phyloP scores from a whole-genome alignment of 2,888 invertebrate species.

The Celastrina argiolus region DNA sequence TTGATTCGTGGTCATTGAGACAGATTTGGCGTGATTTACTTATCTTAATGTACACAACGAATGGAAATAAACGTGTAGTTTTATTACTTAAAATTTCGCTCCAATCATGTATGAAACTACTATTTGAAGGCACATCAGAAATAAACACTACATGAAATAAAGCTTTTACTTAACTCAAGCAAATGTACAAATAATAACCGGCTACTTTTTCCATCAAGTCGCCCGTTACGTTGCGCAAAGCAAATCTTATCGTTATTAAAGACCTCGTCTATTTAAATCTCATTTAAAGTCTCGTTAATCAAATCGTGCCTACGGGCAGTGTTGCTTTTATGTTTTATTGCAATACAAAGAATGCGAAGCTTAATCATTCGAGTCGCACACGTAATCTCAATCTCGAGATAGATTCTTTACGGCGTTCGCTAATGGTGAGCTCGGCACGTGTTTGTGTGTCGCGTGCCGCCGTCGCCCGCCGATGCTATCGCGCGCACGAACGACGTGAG shows the following conservation, averaged over 20 bases:
- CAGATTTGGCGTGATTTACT: constrained; percentile 7
- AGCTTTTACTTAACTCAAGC: background rate
- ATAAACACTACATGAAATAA: background rate
- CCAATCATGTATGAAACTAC: background rate
- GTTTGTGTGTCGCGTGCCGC: constrained; percentile 64
- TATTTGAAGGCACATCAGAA: background rate
- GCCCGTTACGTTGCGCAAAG: background rate
- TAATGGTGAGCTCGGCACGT: constrained; percentile 43
- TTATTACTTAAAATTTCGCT: background rate
- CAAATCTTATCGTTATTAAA: background rate
- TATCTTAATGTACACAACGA: background rate
- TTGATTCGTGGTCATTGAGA: constrained; percentile 18
- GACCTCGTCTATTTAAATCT: constrained; percentile 14
- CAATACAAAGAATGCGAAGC: constrained; percentile 30
- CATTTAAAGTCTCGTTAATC: constrained; percentile 21
- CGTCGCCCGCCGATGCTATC: constrained; percentile 60
- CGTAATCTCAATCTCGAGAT: constrained; percentile 36
- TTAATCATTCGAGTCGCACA: constrained; percentile 31
- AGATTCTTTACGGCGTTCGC: constrained; percentile 36
- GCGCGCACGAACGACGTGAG: constrained; percentile 64
- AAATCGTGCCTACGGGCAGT: constrained; percentile 10
- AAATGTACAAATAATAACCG: constrained; percentile 14
- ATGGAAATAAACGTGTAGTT: background rate
- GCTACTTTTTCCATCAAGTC: background rate
- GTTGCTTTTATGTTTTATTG: constrained; percentile 12